Evolutionary conservation across 35 echinoderm and acorn worm genomes (phyloP).

Genomic region (Apostichopus japonicus): DNA sequence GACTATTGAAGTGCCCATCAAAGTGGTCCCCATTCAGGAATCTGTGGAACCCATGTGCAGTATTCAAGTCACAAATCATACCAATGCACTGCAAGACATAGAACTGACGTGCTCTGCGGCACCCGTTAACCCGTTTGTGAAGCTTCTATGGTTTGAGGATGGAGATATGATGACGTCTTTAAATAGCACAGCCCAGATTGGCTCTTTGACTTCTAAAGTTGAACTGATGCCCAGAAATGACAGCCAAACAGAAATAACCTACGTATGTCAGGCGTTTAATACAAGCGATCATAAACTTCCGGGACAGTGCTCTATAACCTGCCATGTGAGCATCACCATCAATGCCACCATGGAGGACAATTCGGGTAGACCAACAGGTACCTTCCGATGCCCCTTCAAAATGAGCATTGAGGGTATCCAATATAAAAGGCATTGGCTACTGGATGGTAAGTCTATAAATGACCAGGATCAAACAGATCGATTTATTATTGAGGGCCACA

Average conservation of each 20-base stretch:
- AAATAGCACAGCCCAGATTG: too few relatives aligned
- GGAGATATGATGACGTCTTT: neutral
- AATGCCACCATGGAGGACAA: neutral
- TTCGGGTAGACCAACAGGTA: neutral
- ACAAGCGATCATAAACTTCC: neutral
- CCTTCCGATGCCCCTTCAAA: slow-evolving; percentile 37
- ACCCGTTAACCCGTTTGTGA: neutral
- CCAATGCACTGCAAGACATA: neutral
- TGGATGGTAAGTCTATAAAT: slow-evolving; percentile 26
- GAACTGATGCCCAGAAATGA: slow-evolving; percentile 14
- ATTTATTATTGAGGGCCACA: slow-evolving; percentile 31
- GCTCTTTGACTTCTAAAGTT: neutral
- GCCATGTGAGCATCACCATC: neutral
- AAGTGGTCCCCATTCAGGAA: slow-evolving; percentile 10
- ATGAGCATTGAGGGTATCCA: slow-evolving; percentile 26
- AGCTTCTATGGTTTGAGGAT: slow-evolving; percentile 11
- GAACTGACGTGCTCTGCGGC: slow-evolving; percentile 4
- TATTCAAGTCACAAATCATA: slow-evolving; percentile 2
- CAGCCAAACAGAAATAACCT: neutral
- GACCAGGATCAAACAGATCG: slow-evolving; percentile 2
- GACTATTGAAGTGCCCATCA: neutral
- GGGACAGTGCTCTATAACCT: neutral
- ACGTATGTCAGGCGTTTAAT: slow-evolving; percentile 15
- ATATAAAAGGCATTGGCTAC: slow-evolving; percentile 27
- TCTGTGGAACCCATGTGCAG: neutral